phyloP scores from a whole-genome alignment of 2,113 vertebrate genomes.

The Stercorarius parasiticus region DNA sequence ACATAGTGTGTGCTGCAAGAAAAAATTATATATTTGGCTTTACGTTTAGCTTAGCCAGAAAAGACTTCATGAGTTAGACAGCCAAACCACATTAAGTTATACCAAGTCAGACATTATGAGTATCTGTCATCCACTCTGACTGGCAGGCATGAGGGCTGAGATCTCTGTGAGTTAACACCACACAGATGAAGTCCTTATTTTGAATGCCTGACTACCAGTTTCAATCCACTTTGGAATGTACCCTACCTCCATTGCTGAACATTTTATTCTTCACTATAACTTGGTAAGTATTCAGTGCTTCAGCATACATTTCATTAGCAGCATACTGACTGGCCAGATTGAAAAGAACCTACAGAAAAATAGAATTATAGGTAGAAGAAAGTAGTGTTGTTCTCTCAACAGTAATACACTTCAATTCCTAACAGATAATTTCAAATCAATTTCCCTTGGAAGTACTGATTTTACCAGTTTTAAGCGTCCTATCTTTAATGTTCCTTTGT shows the following conservation, averaged over 20 bases:
- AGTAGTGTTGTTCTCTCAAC: background rate
- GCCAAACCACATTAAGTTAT: background rate
- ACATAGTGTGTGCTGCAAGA: accelerated
- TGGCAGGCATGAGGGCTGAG: background rate
- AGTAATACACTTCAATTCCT: background rate
- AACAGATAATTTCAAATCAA: background rate
- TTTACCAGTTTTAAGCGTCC: background rate
- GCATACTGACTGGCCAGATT: constrained; percentile 94
- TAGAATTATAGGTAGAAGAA: background rate
- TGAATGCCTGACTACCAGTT: background rate
- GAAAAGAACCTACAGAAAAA: constrained; percentile 85
- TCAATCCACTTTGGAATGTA: background rate
- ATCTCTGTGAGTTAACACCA: background rate
- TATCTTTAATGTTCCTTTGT: background rate
- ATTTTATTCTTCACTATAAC: constrained; percentile 98
- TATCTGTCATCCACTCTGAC: background rate
- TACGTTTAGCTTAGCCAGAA: background rate
- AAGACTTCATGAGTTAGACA: background rate
- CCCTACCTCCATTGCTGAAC: constrained; percentile 92
- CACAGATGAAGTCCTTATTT: background rate
- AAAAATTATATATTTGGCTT: background rate
- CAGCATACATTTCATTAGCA: constrained; percentile 94
- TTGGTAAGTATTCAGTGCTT: constrained; percentile 94
- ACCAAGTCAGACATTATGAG: background rate
- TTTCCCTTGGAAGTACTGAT: background rate